Base-by-base conservation (phyloP, 2,797 vertebrate genomes). In the Neomorphus geoffroyi region DNA sequence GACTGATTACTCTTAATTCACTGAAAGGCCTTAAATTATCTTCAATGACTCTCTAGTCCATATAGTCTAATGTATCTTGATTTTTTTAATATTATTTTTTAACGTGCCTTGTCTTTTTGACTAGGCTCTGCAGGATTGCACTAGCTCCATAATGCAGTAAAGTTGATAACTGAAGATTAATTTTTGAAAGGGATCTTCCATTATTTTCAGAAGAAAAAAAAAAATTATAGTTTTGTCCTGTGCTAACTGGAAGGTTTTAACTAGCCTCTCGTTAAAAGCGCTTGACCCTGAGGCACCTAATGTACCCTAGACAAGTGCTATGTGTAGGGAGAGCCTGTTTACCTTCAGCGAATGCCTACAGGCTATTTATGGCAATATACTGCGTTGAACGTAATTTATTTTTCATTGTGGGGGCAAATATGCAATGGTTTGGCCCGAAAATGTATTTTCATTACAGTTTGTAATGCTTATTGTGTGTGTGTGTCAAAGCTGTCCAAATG, bases 1-100 rank as follows among this genome's bases (percentile, higher is more conserved):
- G 97, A 98, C 98, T 98, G 98, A 98, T 98, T 98, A 96, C 96
- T 98, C 98, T 48, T 96, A 97, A 98, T 98, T 99, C 98, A 98
- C 98, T 98, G 98, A 98, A 99, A 99, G 98, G 99, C 99, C 99
- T 99, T 99, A 99, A 99, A 98, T 98, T 98, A 98, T 99, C 98
- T 98, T 98, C 98, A 98, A 97, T 99, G 98, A 98, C 99, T 99
- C 98, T 98, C 96, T 98, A 98, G 98, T 98, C 98, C 98, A 97
- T 98, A 97, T 95, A 97, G 94, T 96, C 94, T 97, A 97, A 97
- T 97, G 95, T 97, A 96, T 93, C 93, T 96, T 96, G 88, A 92
- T 97, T 96, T 96, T 96, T 97, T 98, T 93, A 97, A 93, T 96
- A 88, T 96, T 96, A 88, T 98, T 98, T 98, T 98, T 98, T 98